These are phyloP conservation scores for Kryptopterus vitreolus DNA, from an alignment of 2,797 vertebrate genomes.

Conservation along the genomic window DNA sequence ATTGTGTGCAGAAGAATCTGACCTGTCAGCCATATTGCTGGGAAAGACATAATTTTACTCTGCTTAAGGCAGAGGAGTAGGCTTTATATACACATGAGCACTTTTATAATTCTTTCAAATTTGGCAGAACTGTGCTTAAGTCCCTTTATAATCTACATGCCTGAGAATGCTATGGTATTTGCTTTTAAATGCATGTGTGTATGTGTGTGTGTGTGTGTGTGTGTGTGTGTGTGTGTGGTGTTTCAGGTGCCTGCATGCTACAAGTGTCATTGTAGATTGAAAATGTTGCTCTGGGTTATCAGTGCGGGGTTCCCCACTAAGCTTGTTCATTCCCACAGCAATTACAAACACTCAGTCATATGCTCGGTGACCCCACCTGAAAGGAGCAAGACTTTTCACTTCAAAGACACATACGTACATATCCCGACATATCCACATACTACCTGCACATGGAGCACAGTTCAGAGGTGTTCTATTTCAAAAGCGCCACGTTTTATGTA, in stretches of 20 bases:
- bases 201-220: slow-evolving; percentile 25
- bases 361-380: slow-evolving; percentile 41
- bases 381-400: slow-evolving; percentile 39
- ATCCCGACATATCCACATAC: slow-evolving; percentile 25
- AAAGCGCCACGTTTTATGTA: slow-evolving; percentile 56
- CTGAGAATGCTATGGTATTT: neutral
- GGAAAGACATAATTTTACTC: slow-evolving; percentile 18
- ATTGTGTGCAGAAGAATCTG: slow-evolving; percentile 39
- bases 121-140: neutral
- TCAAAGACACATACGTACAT: slow-evolving; percentile 43
- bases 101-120: neutral
- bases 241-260: slow-evolving; percentile 37
- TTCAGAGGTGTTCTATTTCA: slow-evolving; percentile 21
- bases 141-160: neutral
- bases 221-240: neutral
- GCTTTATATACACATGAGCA: neutral
- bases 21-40: slow-evolving; percentile 45
- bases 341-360: slow-evolving; percentile 51
- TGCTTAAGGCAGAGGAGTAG: slow-evolving; percentile 1
- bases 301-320: slow-evolving; percentile 41
- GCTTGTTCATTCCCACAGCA: slow-evolving; percentile 38
- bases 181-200: slow-evolving; percentile 1
- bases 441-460: slow-evolving; percentile 18
- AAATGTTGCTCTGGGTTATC: slow-evolving; percentile 62
- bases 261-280: slow-evolving; percentile 58